Evolutionary conservation across 2,888 invertebrate genomes (phyloP).

Genomic region (Acronicta leporina): DNA sequence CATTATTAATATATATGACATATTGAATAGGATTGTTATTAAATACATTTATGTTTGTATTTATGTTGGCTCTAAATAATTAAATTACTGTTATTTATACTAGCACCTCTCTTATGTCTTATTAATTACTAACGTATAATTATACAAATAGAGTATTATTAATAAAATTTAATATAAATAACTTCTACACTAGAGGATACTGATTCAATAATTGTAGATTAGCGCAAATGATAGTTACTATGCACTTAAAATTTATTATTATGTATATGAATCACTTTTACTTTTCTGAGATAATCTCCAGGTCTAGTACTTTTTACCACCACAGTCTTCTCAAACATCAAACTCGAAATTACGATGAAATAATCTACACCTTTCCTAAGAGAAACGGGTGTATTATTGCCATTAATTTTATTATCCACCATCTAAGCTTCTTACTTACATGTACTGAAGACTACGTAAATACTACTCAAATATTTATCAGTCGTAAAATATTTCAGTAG

Average conservation of each 20-base stretch:
- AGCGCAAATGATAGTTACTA: no score
- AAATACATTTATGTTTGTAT: background rate
- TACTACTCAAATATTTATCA: slow-evolving; percentile 51
- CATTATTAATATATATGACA: slow-evolving; percentile 35
- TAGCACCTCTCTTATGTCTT: no score
- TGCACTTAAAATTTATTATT: no score
- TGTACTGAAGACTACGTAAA: slow-evolving; percentile 23
- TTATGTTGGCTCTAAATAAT: background rate
- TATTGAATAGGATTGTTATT: slow-evolving; percentile 28
- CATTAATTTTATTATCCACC: slow-evolving; percentile 48
- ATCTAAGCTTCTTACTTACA: slow-evolving; percentile 43
- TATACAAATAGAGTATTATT: no score
- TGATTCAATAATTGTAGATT: no score
- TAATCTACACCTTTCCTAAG: slow-evolving; percentile 19
- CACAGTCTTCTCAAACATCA: background rate
- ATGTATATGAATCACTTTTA: no score
- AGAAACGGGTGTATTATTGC: slow-evolving; percentile 34
- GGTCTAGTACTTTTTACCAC: background rate
- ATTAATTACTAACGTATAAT: no score
- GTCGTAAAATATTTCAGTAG: slow-evolving; percentile 49
- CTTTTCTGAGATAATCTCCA: no score
- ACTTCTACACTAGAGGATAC: no score
- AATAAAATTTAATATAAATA: no score
- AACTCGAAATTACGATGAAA: slow-evolving; percentile 15
- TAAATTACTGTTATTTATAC: no score